Evolutionary conservation across 2,797 vertebrate genomes (phyloP).

Genomic region (Coregonus suidteri): DNA sequence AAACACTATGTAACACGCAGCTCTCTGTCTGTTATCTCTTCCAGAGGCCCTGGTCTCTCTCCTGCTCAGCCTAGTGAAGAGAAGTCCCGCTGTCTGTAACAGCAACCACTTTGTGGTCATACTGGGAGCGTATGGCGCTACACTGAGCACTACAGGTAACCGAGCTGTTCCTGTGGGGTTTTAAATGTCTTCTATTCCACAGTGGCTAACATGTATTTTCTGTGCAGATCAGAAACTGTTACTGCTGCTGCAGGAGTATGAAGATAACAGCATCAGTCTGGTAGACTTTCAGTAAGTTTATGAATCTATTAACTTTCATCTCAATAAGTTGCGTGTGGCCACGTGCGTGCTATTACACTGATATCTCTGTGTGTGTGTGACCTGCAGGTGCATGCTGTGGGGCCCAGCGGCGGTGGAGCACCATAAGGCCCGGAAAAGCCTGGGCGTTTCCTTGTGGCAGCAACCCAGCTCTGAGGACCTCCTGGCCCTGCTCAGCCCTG

Average conservation of each 20-base stretch:
- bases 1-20: background rate
- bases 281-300: slow-evolving; percentile 79
- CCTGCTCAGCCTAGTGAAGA: slow-evolving; percentile 80
- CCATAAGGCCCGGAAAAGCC: slow-evolving; percentile 87
- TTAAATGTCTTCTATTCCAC: background rate
- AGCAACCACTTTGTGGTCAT: slow-evolving; percentile 86
- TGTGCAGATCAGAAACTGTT: slow-evolving; percentile 91
- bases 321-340: background rate
- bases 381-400: slow-evolving; percentile 85
- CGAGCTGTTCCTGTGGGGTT: background rate
- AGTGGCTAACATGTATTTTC: background rate
- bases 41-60: slow-evolving; percentile 85
- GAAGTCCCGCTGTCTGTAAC: slow-evolving; percentile 82
- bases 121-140: slow-evolving; percentile 90
- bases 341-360: too few species aligned
- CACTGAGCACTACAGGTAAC: slow-evolving; percentile 83
- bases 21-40: slow-evolving; percentile 18
- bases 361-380: background rate
- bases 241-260: slow-evolving; percentile 86
- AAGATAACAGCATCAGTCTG: slow-evolving; percentile 85
- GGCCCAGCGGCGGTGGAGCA: slow-evolving; percentile 91
- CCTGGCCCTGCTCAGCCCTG: slow-evolving; percentile 82
- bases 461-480: slow-evolving; percentile 86
- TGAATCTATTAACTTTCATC: background rate
- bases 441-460: slow-evolving; percentile 93